Conservation (phyloP, 2,888 invertebrate genomes). For the Eretmocerus hayati region DNA sequence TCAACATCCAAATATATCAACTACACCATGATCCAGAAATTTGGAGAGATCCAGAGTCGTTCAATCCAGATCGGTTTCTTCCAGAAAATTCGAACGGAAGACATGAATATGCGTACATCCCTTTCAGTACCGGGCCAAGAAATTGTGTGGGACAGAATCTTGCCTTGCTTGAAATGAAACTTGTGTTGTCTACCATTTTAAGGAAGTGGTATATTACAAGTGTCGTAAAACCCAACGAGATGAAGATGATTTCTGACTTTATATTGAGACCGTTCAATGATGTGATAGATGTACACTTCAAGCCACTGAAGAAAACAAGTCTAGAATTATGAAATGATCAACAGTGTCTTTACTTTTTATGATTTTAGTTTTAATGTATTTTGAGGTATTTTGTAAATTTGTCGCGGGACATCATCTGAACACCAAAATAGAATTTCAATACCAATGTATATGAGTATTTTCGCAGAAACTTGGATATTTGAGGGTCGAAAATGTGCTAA, state of each 20-base stretch:
- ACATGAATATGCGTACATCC: constrained; percentile 37
- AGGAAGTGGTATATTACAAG: constrained; percentile 33
- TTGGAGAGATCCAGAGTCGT: constrained; percentile 48
- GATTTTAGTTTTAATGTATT: too few relatives aligned
- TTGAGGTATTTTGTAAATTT: too few relatives aligned
- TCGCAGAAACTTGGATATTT: too few relatives aligned
- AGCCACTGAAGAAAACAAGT: constrained; percentile 1
- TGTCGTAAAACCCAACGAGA: constrained; percentile 23
- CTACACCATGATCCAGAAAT: constrained; percentile 47
- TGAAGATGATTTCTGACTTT: constrained; percentile 24
- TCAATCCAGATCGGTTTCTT: constrained; percentile 46
- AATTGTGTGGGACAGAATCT: constrained; percentile 39
- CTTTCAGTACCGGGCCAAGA: constrained; percentile 40
- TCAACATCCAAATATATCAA: constrained; percentile 39
- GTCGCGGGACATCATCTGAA: too few relatives aligned
- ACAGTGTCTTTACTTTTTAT: too few relatives aligned
- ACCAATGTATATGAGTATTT: too few relatives aligned
- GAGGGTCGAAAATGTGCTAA: too few relatives aligned
- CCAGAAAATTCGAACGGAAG: constrained; percentile 34
- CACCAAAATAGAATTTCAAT: too few relatives aligned
- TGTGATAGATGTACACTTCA: constrained; percentile 18
- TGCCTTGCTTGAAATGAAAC: constrained; percentile 31
- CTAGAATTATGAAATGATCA: too few relatives aligned
- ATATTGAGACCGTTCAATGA: constrained; percentile 28
- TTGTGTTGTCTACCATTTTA: constrained; percentile 27